These are phyloP conservation scores for Drosophila pruinosa DNA, from an alignment of 1,140 invertebrate genomes.

Conservation along the genomic window DNA sequence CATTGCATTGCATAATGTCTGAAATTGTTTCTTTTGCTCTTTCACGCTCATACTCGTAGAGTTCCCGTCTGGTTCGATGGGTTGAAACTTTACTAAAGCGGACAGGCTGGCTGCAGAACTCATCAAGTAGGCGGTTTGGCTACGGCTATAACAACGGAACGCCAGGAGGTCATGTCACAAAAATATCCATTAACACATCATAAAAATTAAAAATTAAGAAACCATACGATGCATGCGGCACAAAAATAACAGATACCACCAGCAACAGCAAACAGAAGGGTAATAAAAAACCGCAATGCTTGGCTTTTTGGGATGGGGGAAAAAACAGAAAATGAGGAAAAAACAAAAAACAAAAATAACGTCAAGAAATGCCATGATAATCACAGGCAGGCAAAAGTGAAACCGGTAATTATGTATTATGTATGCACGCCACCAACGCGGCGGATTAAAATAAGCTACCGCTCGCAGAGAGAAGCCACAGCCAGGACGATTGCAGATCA, in stretches of 20 bases:
- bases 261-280: slow-evolving; percentile 14
- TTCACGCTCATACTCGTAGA: too few relatives aligned
- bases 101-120: slow-evolving; percentile 51
- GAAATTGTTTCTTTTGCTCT: slow-evolving; percentile 12
- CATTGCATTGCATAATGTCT: slow-evolving; percentile 61
- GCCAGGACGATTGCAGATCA: slow-evolving; percentile 58
- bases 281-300: slow-evolving; percentile 70
- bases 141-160: slow-evolving; percentile 53
- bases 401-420: slow-evolving; percentile 81
- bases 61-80: not conserved
- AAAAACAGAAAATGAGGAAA: slow-evolving; percentile 43
- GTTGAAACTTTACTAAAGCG: slow-evolving; percentile 37
- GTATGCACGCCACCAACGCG: slow-evolving; percentile 78
- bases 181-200: slow-evolving; percentile 82
- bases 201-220: slow-evolving; percentile 81
- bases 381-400: slow-evolving; percentile 69
- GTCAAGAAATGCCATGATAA: slow-evolving; percentile 77
- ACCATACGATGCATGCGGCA: slow-evolving; percentile 60
- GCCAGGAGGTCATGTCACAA: slow-evolving; percentile 78
- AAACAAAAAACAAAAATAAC: slow-evolving; percentile 52
- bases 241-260: slow-evolving; percentile 8
- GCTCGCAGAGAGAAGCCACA: slow-evolving; percentile 20
- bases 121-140: slow-evolving; percentile 50
- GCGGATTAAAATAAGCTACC: slow-evolving; percentile 72
- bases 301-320: slow-evolving; percentile 7